Conservation (phyloP, 2,888 invertebrate species). For the Drosophila heteroneura region DNA sequence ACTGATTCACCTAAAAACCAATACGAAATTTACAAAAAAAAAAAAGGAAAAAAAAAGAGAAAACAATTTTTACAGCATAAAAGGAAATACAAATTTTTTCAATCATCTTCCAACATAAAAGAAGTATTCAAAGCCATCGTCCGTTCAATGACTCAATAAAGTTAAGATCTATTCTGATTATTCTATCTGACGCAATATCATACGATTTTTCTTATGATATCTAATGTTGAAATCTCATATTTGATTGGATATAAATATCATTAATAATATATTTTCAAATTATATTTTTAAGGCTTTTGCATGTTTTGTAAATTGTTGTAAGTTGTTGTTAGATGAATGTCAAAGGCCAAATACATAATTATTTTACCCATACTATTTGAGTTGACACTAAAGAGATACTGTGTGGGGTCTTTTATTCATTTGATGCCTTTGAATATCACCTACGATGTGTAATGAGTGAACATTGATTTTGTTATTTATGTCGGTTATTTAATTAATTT, state of each 20-base stretch:
- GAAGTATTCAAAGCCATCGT: neutral
- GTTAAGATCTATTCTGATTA: neutral
- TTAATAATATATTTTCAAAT: neutral
- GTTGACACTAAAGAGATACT: neutral
- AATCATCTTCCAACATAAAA: neutral
- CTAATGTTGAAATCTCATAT: neutral
- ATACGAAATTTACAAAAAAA: neutral
- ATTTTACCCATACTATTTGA: neutral
- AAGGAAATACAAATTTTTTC: neutral
- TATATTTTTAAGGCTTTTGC: neutral
- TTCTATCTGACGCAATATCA: neutral
- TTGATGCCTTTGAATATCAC: neutral
- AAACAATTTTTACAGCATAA: neutral
- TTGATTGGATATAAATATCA: neutral
- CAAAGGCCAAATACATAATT: neutral
- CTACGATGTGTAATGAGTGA: neutral
- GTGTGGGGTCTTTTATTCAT: neutral
- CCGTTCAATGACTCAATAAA: neutral
- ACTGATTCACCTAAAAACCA: constrained; percentile 3
- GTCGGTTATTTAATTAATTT: constrained; percentile 50
- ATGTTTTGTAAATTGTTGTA: neutral
- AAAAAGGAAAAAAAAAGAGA: neutral
- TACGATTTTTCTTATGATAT: neutral
- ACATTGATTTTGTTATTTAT: constrained; percentile 49
- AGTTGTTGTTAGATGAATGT: neutral